A percentile compares a stretch with the other conserved stretches of the same genome.
These are phyloP conservation scores for Drosophila hamatofila DNA, from an alignment of 2,888 invertebrate genomes.

Conservation along the genomic window DNA sequence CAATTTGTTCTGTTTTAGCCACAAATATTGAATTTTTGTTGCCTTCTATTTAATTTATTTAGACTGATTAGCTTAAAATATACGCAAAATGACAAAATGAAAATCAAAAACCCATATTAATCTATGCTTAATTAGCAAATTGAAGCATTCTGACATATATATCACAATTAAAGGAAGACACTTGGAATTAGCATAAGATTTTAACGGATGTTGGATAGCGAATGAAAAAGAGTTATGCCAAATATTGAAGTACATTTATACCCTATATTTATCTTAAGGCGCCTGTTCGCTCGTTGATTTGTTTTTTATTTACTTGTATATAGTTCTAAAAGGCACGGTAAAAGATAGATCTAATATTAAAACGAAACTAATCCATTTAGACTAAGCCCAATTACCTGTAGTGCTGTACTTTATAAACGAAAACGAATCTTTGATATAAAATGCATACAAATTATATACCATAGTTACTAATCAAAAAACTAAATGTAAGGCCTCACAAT, in stretches of 20 bases:
- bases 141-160: conserved; percentile 10
- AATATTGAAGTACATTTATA: conserved; percentile 61
- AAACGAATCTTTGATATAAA: conserved; percentile 37
- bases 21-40: conserved; percentile 52
- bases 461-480: conserved; percentile 50
- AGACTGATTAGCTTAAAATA: conserved; percentile 83
- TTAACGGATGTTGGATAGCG: conserved; percentile 52
- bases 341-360: conserved; percentile 65
- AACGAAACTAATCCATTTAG: conserved; percentile 58
- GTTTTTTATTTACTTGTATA: conserved; percentile 42
- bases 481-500: conserved; percentile 37
- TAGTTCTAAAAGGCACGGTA: conserved; percentile 72
- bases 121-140: conserved; percentile 40
- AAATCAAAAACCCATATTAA: conserved; percentile 13
- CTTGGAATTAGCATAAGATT: conserved; percentile 55
- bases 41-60: conserved; percentile 70
- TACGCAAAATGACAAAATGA: conserved; percentile 49
- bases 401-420: conserved; percentile 48
- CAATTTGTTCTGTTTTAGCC: conserved; percentile 54
- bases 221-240: conserved; percentile 57
- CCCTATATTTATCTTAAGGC: conserved; percentile 37
- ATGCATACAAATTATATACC: conserved; percentile 34
- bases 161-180: conserved; percentile 54
- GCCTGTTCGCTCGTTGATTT: conserved; percentile 28
- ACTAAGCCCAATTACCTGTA: conserved; percentile 58